Conservation (phyloP, 2,113 vertebrate genomes). For the Sapajus apella region DNA sequence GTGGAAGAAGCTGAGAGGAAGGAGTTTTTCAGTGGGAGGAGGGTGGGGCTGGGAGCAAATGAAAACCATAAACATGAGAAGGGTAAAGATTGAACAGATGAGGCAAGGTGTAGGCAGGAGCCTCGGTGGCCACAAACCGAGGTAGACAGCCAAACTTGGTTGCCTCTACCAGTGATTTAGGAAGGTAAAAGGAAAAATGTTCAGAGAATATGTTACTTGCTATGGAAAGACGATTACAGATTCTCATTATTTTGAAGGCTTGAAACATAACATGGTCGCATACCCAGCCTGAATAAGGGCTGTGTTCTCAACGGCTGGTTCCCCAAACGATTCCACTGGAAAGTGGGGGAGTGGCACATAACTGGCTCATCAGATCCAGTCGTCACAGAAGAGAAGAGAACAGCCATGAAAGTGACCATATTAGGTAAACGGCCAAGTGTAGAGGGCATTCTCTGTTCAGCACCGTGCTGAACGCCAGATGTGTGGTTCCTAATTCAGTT, state of each 20-base stretch:
- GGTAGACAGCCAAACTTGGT: neutral
- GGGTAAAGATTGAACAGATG: neutral
- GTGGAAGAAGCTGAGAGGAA: neutral
- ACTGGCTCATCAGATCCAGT: neutral
- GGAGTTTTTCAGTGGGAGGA: neutral
- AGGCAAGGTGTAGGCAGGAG: neutral
- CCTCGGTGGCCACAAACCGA: too few relatives aligned
- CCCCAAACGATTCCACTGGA: neutral
- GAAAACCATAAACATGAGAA: neutral
- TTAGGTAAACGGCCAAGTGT: neutral
- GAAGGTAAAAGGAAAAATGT: neutral
- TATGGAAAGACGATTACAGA: neutral
- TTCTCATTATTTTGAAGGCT: neutral
- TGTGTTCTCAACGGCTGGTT: neutral
- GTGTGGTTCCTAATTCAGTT: neutral
- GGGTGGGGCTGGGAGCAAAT: neutral
- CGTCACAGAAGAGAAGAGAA: neutral
- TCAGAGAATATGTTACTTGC: neutral
- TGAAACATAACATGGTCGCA: too few relatives aligned
- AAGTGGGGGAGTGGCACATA: neutral
- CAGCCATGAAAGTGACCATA: neutral
- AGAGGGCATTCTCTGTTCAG: neutral
- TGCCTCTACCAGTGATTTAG: neutral
- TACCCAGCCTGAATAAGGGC: neutral
- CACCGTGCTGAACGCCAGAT: rapidly evolving